phyloP scores from a whole-genome alignment of 2,797 vertebrate genomes.

The Diplodus puntazzo region DNA sequence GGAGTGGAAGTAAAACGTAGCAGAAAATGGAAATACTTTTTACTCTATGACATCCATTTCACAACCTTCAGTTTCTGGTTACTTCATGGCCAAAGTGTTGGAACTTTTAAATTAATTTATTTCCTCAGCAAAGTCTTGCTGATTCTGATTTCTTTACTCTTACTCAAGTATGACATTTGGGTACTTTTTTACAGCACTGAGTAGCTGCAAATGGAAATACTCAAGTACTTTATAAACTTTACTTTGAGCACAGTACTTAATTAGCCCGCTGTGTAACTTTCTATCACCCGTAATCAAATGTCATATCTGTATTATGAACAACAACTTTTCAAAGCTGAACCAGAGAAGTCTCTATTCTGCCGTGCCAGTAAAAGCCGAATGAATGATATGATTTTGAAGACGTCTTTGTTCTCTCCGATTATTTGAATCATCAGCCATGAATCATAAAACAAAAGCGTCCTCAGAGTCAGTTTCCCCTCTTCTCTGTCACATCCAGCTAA shows the following conservation, averaged over 20 bases:
- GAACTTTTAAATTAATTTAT: no score
- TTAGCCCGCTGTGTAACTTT: no score
- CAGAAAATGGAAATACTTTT: no score
- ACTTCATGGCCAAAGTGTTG: no score
- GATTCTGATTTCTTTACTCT: no score
- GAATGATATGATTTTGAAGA: neutral
- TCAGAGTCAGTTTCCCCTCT: neutral
- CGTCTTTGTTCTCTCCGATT: neutral
- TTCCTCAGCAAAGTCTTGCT: no score
- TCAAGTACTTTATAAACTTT: neutral
- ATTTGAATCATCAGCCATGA: conserved; percentile 3
- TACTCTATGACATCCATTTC: no score
- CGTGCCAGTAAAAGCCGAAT: neutral
- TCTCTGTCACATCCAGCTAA: neutral
- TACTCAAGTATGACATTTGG: no score
- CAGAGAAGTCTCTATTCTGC: neutral
- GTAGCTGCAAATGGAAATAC: neutral
- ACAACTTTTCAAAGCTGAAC: neutral
- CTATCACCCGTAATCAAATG: neutral
- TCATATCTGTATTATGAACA: neutral
- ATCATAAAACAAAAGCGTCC: conserved; percentile 1
- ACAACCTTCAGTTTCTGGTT: no score
- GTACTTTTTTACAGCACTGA: neutral
- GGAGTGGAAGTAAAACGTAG: no score
- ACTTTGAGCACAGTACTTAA: neutral